phyloP scores from a whole-genome alignment of 2,113 vertebrate species.

The Lasiurus borealis region DNA sequence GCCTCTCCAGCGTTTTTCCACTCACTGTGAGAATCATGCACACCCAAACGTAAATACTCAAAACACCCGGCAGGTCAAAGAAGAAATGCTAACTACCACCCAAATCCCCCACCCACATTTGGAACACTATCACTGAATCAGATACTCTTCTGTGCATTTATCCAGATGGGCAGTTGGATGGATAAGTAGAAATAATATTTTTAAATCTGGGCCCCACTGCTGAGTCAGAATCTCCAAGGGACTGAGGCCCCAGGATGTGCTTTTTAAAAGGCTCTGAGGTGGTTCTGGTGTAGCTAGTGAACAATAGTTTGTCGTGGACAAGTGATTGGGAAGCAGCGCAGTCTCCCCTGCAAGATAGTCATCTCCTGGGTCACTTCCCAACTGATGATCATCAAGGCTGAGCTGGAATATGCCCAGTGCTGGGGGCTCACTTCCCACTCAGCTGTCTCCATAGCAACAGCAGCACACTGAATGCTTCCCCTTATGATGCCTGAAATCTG shows the following conservation, averaged over 20 bases:
- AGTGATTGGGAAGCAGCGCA: neutral
- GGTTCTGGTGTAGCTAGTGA: neutral
- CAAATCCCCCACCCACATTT: neutral
- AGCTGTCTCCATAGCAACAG: neutral
- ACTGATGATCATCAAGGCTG: neutral
- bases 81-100: neutral
- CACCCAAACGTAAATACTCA: neutral
- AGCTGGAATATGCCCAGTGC: neutral
- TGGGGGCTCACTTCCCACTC: too few species aligned
- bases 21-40: neutral
- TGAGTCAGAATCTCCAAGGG: neutral
- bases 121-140: neutral
- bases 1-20: neutral
- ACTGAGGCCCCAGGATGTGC: neutral
- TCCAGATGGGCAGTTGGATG: neutral
- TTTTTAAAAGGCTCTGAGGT: neutral
- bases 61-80: neutral
- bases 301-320: accelerated
- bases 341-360: accelerated
- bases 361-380: neutral
- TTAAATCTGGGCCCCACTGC: neutral
- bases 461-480: neutral
- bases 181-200: neutral
- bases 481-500: neutral
- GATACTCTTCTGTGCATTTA: neutral